A percentile compares a stretch with the other conserved stretches of the same genome.
These are phyloP conservation scores for Dasypus novemcinctus DNA, from an alignment of 2,113 vertebrate species.

Conservation along the genomic window DNA sequence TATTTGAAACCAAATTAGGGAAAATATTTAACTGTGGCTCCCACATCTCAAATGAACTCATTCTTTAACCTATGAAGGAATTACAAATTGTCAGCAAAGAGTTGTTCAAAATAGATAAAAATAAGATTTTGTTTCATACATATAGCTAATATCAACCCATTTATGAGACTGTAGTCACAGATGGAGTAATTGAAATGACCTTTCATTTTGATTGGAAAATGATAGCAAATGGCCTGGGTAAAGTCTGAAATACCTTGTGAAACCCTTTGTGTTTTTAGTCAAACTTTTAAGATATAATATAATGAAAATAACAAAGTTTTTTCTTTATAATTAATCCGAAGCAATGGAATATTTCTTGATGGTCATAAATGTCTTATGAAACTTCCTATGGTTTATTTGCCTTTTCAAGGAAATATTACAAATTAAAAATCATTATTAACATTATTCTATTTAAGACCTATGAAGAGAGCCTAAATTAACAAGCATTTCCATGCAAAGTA, in stretches of 20 bases:
- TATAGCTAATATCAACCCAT: background rate
- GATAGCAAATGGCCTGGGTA: background rate
- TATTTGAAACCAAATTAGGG: background rate
- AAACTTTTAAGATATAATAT: background rate
- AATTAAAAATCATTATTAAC: background rate
- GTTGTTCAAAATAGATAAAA: background rate
- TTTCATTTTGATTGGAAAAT: background rate
- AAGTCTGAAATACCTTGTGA: background rate
- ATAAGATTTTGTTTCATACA: background rate
- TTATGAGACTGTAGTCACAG: background rate
- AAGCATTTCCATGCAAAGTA: background rate
- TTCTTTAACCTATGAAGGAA: background rate
- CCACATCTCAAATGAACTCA: background rate
- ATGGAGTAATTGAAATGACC: background rate
- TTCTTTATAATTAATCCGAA: background rate
- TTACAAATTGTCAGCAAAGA: background rate
- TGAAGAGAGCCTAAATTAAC: background rate
- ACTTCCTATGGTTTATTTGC: background rate
- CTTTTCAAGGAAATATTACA: background rate
- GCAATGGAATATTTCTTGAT: background rate
- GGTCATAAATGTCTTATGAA: background rate
- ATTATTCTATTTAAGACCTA: background rate
- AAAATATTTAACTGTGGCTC: background rate
- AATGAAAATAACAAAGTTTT: background rate
- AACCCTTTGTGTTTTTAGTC: background rate